A percentile compares a stretch with the other conserved stretches of the same genome.
These are phyloP conservation scores for Lipophrys pholis DNA, from an alignment of 2,113 vertebrate genomes.

Conservation along the genomic window DNA sequence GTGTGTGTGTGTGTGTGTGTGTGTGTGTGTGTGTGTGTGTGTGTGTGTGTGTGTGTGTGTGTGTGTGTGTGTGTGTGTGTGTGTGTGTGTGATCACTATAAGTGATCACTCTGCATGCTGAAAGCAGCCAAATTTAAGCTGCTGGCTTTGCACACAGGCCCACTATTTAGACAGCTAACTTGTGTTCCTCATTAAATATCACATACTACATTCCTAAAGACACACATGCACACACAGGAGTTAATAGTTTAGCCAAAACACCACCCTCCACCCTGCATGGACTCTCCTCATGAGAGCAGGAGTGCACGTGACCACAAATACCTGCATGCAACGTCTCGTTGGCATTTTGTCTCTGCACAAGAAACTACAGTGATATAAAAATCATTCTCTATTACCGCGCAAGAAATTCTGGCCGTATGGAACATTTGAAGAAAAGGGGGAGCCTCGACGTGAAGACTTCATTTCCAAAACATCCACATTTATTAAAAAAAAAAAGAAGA, in stretches of 20 bases:
- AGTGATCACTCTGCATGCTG: neutral
- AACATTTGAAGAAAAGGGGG: conserved; percentile 11
- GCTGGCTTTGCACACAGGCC: conserved; percentile 8
- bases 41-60: too few species aligned
- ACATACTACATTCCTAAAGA: neutral
- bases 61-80: too few species aligned
- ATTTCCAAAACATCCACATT: conserved; percentile 10
- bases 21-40: too few species aligned
- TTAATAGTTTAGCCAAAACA: neutral
- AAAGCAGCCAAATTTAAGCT: conserved; percentile 23
- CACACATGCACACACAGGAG: conserved; percentile 7
- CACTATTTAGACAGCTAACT: conserved; percentile 11
- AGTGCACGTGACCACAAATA: neutral
- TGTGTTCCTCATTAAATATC: conserved; percentile 8
- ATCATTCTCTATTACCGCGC: conserved; percentile 2
- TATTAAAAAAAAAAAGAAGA: neutral
- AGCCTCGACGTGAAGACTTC: conserved; percentile 1
- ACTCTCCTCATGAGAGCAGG: neutral
- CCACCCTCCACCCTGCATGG: neutral
- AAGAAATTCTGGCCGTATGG: neutral
- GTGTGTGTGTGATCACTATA: too few species aligned
- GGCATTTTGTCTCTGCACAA: neutral
- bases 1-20: neutral
- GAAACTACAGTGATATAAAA: conserved; percentile 7
- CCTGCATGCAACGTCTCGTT: neutral